These are phyloP conservation scores for Equus przewalskii DNA, from an alignment of 2,113 vertebrate species.

Conservation along the genomic window DNA sequence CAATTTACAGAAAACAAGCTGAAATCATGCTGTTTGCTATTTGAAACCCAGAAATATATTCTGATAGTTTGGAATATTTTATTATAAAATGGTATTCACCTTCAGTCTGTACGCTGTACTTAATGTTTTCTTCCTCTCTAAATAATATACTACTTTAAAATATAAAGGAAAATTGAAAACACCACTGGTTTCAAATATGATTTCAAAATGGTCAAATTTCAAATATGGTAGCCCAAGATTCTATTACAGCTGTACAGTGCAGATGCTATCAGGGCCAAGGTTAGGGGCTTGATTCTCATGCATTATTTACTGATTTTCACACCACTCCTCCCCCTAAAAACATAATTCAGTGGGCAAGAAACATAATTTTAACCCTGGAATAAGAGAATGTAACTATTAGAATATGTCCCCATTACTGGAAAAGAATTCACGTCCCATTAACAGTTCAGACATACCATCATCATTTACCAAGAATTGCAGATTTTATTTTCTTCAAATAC, in stretches of 20 bases:
- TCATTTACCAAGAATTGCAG: background rate
- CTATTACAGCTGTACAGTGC: background rate
- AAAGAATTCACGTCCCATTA: background rate
- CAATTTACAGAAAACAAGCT: slow-evolving; percentile 47
- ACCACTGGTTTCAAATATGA: slow-evolving; percentile 19
- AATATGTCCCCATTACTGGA: background rate
- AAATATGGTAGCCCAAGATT: background rate
- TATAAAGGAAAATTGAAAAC: background rate
- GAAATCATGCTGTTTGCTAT: background rate
- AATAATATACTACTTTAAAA: slow-evolving; percentile 32
- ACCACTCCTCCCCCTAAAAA: background rate
- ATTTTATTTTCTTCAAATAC: slow-evolving; percentile 26
- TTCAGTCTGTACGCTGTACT: background rate
- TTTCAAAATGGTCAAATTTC: background rate
- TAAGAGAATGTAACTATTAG: background rate
- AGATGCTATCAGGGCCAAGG: background rate
- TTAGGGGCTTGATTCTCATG: background rate
- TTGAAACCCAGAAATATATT: background rate
- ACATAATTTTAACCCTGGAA: background rate
- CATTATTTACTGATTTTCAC: background rate
- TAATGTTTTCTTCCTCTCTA: background rate
- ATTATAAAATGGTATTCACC: background rate
- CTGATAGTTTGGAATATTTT: background rate
- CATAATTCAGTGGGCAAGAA: background rate
- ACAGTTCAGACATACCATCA: background rate